phyloP scores from a whole-genome alignment of 2,797 vertebrate species.

The Intellagama lesueurii region DNA sequence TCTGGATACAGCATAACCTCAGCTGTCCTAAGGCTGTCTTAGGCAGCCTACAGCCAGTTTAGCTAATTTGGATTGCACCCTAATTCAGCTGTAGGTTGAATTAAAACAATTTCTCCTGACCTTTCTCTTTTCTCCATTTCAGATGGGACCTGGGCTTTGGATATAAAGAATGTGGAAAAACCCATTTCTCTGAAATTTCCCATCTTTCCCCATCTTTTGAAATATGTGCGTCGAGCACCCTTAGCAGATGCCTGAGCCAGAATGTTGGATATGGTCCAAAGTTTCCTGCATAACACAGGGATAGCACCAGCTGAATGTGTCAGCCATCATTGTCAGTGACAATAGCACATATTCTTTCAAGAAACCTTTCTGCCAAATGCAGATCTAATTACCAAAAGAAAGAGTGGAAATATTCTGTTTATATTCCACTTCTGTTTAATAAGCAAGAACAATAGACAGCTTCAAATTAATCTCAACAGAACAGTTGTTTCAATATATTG shows the following conservation, averaged over 20 bases:
- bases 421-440: conserved; percentile 38
- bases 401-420: not conserved
- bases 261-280: not conserved
- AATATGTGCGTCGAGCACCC: not conserved
- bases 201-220: not conserved
- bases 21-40: too few species aligned
- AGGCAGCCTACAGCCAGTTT: too few species aligned
- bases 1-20: too few species aligned
- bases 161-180: not conserved
- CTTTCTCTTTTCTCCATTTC: not conserved
- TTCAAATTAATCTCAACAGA: conserved; percentile 28
- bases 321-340: conserved; percentile 9
- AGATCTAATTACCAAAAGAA: conserved; percentile 31
- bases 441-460: conserved; percentile 43
- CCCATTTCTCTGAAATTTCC: not conserved
- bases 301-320: conserved; percentile 24
- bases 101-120: not conserved
- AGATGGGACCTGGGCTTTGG: not conserved
- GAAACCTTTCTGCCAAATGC: conserved; percentile 28
- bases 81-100: not conserved
- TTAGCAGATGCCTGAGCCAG: not conserved
- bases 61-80: too few species aligned
- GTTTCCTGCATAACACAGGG: conserved; percentile 3
- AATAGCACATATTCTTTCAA: not conserved
- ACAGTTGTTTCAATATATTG: not conserved